Evolutionary conservation across 1,140 invertebrate species (phyloP).

Genomic region (Tetramorium alpestre): DNA sequence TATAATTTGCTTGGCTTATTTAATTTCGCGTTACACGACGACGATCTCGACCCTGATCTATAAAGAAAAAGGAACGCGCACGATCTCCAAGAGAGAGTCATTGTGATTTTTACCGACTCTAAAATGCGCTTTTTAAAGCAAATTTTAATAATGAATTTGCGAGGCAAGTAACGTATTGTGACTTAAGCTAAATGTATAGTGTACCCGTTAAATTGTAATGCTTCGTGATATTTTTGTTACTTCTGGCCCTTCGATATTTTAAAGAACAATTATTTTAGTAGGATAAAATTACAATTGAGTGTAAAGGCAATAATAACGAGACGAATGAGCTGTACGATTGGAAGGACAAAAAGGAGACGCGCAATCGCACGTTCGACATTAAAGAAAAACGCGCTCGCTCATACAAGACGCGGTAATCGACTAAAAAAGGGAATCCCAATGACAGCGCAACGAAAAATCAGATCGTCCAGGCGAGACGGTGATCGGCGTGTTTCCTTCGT

Average conservation of each 20-base stretch:
- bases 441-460: conserved; percentile 36
- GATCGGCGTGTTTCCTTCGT: neutral
- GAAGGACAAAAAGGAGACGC: conserved; percentile 14
- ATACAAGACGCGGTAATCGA: conserved; percentile 36
- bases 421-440: conserved; percentile 54
- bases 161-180: too few relatives aligned
- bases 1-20: conserved; percentile 71
- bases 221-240: neutral
- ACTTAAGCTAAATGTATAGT: neutral
- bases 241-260: neutral
- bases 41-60: conserved; percentile 31
- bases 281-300: neutral
- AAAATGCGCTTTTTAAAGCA: neutral
- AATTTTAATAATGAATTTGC: neutral
- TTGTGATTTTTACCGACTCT: conserved; percentile 18
- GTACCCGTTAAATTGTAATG: neutral
- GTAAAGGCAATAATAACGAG: neutral
- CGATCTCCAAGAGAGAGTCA: conserved; percentile 17
- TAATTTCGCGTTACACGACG: conserved; percentile 61
- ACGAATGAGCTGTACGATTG: conserved; percentile 18
- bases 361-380: conserved; percentile 28
- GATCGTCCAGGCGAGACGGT: conserved; percentile 63
- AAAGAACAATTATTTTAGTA: neutral
- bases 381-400: conserved; percentile 36
- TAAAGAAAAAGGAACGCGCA: conserved; percentile 17